Percentiles rank a stretch among this genome's conserved stretches.
Evolutionary conservation across 2,888 invertebrate species (phyloP).

Genomic region (Petrophora chlorosata): DNA sequence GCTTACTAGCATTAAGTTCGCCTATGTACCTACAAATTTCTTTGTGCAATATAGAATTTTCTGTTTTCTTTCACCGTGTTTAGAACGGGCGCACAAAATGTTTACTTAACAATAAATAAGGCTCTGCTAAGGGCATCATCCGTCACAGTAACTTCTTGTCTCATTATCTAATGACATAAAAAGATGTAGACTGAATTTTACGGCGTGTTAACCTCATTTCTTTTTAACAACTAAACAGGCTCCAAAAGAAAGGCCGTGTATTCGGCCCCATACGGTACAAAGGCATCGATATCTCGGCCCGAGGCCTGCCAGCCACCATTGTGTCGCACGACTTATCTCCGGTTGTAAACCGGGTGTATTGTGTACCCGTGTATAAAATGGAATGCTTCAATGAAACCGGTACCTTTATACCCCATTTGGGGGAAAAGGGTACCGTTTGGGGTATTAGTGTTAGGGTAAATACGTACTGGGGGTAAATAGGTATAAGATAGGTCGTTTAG

Average conservation of each 20-base stretch:
- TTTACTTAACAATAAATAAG: too few relatives aligned
- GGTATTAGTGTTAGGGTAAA: conserved; percentile 22
- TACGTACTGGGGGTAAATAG: conserved; percentile 16
- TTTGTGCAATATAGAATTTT: too few relatives aligned
- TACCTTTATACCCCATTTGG: conserved; percentile 33
- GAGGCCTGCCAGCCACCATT: conserved; percentile 30
- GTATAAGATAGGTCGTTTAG: conserved; percentile 20
- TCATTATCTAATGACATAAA: conserved; percentile 4
- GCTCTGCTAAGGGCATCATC: too few relatives aligned
- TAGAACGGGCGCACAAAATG: too few relatives aligned
- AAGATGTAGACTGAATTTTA: conserved; percentile 1
- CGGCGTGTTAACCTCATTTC: not conserved
- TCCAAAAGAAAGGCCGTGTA: conserved; percentile 16
- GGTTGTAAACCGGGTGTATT: conserved; percentile 51
- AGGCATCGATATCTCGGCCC: conserved; percentile 35
- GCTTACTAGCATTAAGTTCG: too few relatives aligned
- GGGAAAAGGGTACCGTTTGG: conserved; percentile 30
- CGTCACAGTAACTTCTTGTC: too few relatives aligned
- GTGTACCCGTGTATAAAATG: conserved; percentile 40
- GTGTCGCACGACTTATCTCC: conserved; percentile 48
- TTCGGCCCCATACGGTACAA: conserved; percentile 22
- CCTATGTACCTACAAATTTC: too few relatives aligned
- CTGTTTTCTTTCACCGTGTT: too few relatives aligned
- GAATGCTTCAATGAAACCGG: conserved; percentile 33
- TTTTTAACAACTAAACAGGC: not conserved